These are phyloP conservation scores for Beroe ovata DNA, from an alignment of 37 sponge, comb jelly and placozoan genomes.

Conservation along the genomic window DNA sequence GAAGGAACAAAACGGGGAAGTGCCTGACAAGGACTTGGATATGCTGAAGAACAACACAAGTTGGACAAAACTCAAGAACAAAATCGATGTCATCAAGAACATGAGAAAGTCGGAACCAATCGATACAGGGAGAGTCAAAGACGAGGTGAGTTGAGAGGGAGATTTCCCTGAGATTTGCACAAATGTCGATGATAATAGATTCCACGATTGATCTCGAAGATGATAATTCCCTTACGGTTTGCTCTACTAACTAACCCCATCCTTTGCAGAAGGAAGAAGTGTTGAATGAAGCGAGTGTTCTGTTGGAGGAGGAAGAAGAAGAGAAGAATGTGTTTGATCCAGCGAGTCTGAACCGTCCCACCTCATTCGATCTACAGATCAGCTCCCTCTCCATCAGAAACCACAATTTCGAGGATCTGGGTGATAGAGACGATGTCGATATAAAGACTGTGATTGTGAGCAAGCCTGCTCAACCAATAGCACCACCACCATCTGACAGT, in stretches of 20 bases:
- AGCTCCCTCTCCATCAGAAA: slow-evolving; percentile 73
- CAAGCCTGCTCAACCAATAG: slow-evolving; percentile 12
- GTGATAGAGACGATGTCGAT: slow-evolving; percentile 78
- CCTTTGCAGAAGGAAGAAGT: slow-evolving; percentile 38
- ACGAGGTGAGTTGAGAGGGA: slow-evolving; percentile 16
- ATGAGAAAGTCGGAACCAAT: slow-evolving; percentile 54
- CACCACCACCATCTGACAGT: slow-evolving; percentile 61
- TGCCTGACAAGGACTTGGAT: slow-evolving; percentile 41
- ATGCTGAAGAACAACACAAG: slow-evolving; percentile 42
- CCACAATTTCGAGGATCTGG: slow-evolving; percentile 85
- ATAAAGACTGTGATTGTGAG: slow-evolving; percentile 23
- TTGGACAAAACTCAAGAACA: slow-evolving; percentile 45
- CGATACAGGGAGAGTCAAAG: slow-evolving; percentile 39
- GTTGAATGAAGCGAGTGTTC: background rate
- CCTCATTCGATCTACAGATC: slow-evolving; percentile 70
- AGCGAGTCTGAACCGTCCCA: slow-evolving; percentile 40
- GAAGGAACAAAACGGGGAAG: slow-evolving; percentile 18
- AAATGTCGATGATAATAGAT: too few relatives aligned
- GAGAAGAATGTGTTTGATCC: background rate
- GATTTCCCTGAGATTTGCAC: too few relatives aligned
- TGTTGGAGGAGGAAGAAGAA: slow-evolving; percentile 21
- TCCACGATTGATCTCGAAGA: too few relatives aligned
- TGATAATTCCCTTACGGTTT: too few relatives aligned
- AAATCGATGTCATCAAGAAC: slow-evolving; percentile 63
- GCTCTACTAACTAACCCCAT: too few relatives aligned